Percentiles rank a stretch among this genome's conserved stretches.
phyloP scores from a whole-genome alignment of 2,888 invertebrate genomes.

The Melinaea menophilus region DNA sequence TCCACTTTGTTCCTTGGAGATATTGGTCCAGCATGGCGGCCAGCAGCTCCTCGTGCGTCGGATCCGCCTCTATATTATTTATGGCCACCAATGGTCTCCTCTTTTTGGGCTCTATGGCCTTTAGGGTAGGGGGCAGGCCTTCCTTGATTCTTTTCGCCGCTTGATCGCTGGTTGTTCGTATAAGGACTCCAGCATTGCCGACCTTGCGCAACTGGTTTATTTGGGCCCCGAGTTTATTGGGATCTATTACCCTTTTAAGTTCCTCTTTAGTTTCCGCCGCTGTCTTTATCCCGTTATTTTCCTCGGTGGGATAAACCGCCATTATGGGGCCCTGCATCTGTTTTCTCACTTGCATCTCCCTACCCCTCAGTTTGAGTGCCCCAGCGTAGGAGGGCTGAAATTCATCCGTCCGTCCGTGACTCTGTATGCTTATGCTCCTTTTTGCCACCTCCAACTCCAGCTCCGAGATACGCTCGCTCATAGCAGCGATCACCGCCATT shows the following conservation, averaged over 20 bases:
- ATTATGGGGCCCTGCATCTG: not conserved
- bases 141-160: not conserved
- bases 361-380: not conserved
- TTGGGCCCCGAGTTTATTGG: not conserved
- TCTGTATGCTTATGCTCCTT: constrained; percentile 19
- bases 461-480: not conserved
- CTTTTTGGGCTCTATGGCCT: not conserved
- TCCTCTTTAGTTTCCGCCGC: not conserved
- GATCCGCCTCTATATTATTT: no score
- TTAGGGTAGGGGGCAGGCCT: not conserved
- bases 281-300: not conserved
- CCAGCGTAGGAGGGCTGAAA: not conserved
- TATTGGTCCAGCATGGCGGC: no score
- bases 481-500: not conserved
- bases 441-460: constrained; percentile 32
- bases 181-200: not conserved
- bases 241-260: not conserved
- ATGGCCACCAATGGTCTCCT: not conserved
- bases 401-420: not conserved
- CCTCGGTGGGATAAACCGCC: constrained; percentile 1
- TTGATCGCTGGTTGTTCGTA: not conserved
- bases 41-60: no score
- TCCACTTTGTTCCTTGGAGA: no score
- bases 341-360: not conserved
- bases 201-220: not conserved